Evolutionary conservation across 2,113 vertebrate genomes (phyloP).

Genomic region (Ellobius talpinus): DNA sequence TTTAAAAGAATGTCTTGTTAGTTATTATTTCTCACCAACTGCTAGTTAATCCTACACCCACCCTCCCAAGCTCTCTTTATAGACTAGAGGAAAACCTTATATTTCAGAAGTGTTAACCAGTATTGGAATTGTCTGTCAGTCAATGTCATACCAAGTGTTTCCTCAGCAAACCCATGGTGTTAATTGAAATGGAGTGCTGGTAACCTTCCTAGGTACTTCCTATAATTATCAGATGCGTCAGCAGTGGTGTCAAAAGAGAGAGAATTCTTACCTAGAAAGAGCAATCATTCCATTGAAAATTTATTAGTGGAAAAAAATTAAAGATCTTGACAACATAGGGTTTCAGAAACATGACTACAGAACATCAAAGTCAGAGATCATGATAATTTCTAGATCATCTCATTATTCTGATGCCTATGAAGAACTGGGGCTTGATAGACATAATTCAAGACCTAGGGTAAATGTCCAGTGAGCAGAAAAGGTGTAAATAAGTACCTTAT

Average conservation of each 20-base stretch:
- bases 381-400: background rate
- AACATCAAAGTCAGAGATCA: background rate
- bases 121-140: background rate
- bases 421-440: background rate
- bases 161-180: background rate
- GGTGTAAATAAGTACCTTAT: background rate
- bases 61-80: background rate
- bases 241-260: background rate
- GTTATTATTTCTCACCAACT: background rate
- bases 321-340: background rate
- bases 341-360: background rate
- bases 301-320: background rate
- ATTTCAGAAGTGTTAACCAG: background rate
- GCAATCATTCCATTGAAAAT: background rate
- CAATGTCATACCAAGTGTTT: background rate
- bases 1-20: background rate
- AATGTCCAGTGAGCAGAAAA: background rate
- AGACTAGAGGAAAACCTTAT: background rate
- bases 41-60: background rate
- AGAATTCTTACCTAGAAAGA: background rate
- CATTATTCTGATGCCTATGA: background rate
- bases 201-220: background rate
- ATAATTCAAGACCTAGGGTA: background rate
- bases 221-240: background rate
- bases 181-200: slow-evolving; percentile 30